These are phyloP conservation scores for Hiodon tergisus DNA, from an alignment of 2,113 vertebrate species.

Conservation along the genomic window DNA sequence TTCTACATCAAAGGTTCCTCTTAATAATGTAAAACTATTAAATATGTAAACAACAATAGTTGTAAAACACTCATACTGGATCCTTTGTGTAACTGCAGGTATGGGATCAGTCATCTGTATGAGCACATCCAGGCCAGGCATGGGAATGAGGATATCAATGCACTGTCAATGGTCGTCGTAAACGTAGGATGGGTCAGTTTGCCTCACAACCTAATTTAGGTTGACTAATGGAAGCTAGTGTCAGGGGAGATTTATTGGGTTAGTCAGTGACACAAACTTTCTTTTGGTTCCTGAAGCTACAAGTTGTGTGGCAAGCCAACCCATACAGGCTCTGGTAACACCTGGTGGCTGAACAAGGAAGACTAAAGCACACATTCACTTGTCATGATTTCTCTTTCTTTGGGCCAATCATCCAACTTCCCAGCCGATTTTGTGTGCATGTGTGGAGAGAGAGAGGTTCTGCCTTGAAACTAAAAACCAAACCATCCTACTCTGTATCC, in stretches of 20 bases:
- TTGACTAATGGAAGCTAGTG: too few species aligned
- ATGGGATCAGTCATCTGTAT: conserved; percentile 92
- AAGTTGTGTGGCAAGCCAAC: background rate
- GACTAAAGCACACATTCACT: conserved; percentile 12
- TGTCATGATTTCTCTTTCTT: background rate
- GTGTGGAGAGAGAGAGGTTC: background rate
- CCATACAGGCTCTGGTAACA: background rate
- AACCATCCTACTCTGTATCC: background rate
- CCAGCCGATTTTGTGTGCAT: background rate
- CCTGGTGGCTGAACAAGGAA: background rate
- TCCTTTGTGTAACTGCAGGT: conserved; percentile 46
- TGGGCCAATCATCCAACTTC: background rate
- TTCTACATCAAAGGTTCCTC: too few species aligned
- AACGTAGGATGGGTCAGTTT: too few species aligned
- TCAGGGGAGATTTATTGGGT: too few species aligned
- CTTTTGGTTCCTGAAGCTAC: background rate
- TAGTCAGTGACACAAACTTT: too few species aligned
- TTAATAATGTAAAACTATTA: too few species aligned
- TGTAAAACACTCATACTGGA: background rate
- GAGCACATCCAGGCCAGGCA: conserved; percentile 38
- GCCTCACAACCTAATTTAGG: too few species aligned
- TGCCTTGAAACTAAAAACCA: background rate
- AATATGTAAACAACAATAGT: too few species aligned
- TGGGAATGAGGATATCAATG: too few species aligned
- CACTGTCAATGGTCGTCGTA: too few species aligned